Percentiles rank a stretch among this genome's conserved stretches.
Evolutionary conservation across 2,113 vertebrate species (phyloP).

Genomic region (Rhinogobius similis): DNA sequence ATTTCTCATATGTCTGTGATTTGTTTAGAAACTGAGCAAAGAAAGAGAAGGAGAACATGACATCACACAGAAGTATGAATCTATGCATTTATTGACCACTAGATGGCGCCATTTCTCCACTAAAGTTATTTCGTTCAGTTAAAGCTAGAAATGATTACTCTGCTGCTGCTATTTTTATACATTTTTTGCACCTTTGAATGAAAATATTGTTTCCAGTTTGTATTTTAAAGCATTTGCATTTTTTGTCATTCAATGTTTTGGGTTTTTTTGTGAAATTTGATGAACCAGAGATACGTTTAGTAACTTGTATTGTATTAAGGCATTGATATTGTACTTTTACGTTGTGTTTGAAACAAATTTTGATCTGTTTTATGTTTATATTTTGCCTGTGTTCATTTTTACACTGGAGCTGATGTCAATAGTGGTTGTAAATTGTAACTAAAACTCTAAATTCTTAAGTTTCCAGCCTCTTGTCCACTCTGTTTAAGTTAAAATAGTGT

Average conservation of each 20-base stretch:
- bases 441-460: neutral
- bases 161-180: neutral
- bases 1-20: neutral
- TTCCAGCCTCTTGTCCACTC: too few species aligned
- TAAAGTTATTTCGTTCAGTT: neutral
- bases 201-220: neutral
- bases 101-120: constrained; percentile 33
- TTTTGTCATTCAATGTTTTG: neutral
- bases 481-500: too few species aligned
- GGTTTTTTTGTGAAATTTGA: neutral
- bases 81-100: constrained; percentile 9
- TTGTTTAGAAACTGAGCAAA: constrained; percentile 23
- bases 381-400: neutral
- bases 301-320: too few species aligned
- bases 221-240: neutral
- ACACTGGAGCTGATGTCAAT: neutral
- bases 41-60: constrained; percentile 10
- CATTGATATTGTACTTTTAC: neutral
- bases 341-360: too few species aligned
- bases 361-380: neutral
- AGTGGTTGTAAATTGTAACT: neutral
- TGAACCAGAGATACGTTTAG: neutral
- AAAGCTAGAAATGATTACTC: neutral
- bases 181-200: neutral
- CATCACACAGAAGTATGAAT: neutral